Base-by-base conservation (phyloP, 2,888 invertebrate genomes). In the Synanthedon formicaeformis region DNA sequence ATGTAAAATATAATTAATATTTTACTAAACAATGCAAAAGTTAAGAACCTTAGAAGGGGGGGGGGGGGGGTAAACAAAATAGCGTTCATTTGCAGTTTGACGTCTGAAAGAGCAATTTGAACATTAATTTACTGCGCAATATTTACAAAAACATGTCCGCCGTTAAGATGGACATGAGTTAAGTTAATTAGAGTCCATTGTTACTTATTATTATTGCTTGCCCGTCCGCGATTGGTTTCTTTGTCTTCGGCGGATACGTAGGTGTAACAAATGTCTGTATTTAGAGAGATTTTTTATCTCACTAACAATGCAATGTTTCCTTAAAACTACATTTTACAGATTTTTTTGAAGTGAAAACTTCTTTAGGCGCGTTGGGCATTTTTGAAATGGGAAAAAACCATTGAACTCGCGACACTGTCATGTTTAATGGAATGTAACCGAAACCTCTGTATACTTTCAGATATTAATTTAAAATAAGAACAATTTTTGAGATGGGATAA, bases 61-160 rank as follows among this genome's bases (percentile, higher is more conserved):
- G 16, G 16, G 16, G 16, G 2, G 16, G 16, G 13, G 11, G 13
- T 16, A 10, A 10, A 34, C 34, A 75, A 71, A 71, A 67, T 58
- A 64, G 63, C 63, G 64, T 71, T 73, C 71, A 69, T 75, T 78
- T 75, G 71, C 73, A 66, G 68, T 76, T 71, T 69, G 81, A 84
- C 81, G 64, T 80, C 67, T 81, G 78, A 82, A 81, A 79, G 78
- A 77, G 81, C 72, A 74, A 80, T 84, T 80, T 66, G 60, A 65
- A 73, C 67, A 67, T 73, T 70, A 81, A 78, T 77, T 81, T 83
- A 84, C 63, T 62, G 62, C 69, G 71, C 67, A 71, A 73, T 83
- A 78, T 71, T 73, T 69, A 72, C 63, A 63, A 59, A 63, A 73
- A 80, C 62, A 81, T 79, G 78, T 75, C 73, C 67, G 71, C 64